These are phyloP conservation scores for Leptura quadrifasciata DNA, from an alignment of 2,888 invertebrate species.

Conservation along the genomic window DNA sequence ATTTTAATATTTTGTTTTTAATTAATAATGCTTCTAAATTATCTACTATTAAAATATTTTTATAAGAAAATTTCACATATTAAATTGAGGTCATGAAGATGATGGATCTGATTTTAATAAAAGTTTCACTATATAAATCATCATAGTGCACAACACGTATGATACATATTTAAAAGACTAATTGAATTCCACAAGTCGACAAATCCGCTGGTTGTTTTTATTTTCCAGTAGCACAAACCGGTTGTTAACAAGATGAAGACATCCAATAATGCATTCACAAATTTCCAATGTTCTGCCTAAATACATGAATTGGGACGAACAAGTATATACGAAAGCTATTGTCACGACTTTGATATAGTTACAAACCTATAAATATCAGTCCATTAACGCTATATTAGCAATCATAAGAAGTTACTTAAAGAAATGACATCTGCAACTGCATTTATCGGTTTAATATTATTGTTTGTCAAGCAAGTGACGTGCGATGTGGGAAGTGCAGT, in stretches of 20 bases:
- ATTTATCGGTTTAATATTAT: not conserved
- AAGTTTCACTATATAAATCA: slow-evolving; percentile 14
- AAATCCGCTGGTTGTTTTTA: slow-evolving; percentile 1
- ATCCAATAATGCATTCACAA: slow-evolving; percentile 6
- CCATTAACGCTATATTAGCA: slow-evolving; percentile 22
- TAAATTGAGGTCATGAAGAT: not conserved
- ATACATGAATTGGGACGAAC: slow-evolving; percentile 53
- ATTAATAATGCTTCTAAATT: not conserved
- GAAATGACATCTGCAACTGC: slow-evolving; percentile 22
- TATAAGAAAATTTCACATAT: not conserved
- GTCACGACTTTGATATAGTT: slow-evolving; percentile 56
- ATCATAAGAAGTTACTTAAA: slow-evolving; percentile 14
- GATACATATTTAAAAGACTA: slow-evolving; percentile 2
- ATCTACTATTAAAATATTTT: not conserved
- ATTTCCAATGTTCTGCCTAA: slow-evolving; percentile 26
- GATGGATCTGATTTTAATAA: not conserved
- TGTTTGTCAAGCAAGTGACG: not conserved
- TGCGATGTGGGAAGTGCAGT: slow-evolving; percentile 42
- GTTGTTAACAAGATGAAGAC: slow-evolving; percentile 9
- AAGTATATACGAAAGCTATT: slow-evolving; percentile 42
- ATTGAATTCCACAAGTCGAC: slow-evolving; percentile 1
- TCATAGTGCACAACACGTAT: not conserved
- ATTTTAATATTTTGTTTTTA: not conserved
- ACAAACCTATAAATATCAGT: slow-evolving; percentile 54
- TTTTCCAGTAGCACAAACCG: slow-evolving; percentile 12